Conservation (phyloP, 2,113 vertebrate genomes). For the Nothobranchius furzeri region DNA sequence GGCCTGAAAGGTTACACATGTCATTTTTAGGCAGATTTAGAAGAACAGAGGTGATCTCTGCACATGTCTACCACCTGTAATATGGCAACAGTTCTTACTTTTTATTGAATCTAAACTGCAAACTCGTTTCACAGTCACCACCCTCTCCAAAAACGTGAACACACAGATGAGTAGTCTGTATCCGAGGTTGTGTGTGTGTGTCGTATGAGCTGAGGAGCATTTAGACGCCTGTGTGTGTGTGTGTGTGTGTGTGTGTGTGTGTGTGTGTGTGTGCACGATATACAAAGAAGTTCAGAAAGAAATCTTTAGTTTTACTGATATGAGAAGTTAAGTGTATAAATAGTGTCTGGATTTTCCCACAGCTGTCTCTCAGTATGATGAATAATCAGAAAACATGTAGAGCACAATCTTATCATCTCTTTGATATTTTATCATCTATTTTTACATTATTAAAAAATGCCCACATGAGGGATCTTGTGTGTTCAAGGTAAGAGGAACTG, state of each 20-base stretch:
- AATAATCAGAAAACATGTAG: constrained; percentile 39
- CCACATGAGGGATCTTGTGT: constrained; percentile 54
- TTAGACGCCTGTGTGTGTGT: constrained; percentile 32
- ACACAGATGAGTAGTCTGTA: constrained; percentile 69
- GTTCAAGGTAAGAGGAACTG: constrained; percentile 49
- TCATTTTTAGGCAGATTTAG: constrained; percentile 69
- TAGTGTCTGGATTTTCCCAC: constrained; percentile 32
- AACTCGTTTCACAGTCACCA: constrained; percentile 68
- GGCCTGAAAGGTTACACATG: constrained; percentile 71
- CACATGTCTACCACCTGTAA: constrained; percentile 71
- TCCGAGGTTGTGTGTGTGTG: constrained; percentile 50
- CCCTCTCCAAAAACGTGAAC: constrained; percentile 69
- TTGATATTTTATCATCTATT: constrained; percentile 29
- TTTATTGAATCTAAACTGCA: constrained; percentile 53
- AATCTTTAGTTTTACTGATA: constrained; percentile 42
- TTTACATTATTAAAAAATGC: constrained; percentile 41
- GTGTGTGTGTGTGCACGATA: constrained; percentile 45
- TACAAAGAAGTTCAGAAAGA: constrained; percentile 40
- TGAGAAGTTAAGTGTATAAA: constrained; percentile 46
- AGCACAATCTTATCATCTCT: constrained; percentile 24
- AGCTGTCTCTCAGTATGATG: constrained; percentile 53
- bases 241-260: constrained; percentile 47
- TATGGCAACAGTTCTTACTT: constrained; percentile 68
- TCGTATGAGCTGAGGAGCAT: constrained; percentile 18
- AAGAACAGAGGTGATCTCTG: constrained; percentile 67